Evolutionary conservation across 2,113 vertebrate species (phyloP), one percentile per base, ranked within the genome.

Genomic region (Petrocephalus zakoni): DNA sequence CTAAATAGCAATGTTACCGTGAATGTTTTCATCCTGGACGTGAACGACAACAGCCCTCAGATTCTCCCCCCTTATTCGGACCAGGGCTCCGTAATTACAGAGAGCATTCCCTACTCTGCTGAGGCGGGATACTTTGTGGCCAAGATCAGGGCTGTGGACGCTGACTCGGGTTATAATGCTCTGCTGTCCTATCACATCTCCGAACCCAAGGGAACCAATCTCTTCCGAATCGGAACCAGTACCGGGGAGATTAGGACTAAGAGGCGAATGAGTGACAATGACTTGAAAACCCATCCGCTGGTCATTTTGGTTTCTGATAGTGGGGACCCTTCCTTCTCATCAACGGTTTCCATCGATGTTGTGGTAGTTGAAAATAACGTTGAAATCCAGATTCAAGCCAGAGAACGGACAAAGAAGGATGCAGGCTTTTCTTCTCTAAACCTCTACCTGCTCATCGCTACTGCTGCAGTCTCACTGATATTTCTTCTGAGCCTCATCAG

Each of bases 271-370:
- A 94, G 95, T 90, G 93, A 95, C 90, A 95, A 93, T 0, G 96
- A 97, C 87, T 88, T 93, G 64, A 92, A 95, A 92, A 95, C 94
- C 85, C 95, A 97, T 91, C 96, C n/a, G n/a, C n/a, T n/a, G n/a
- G n/a, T n/a, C n/a, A n/a, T n/a, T 25, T 89, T 96, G 88, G 94
- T 97, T 75, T 94, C 0, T 90, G 97, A 97, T 90, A 95, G 93
- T 0, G 96, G 96, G 64, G 94, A 97, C 0, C 96, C 95, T 0
- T 91, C 96, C 0, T 94, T 96, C 5, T 96, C 96, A 47, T 93
- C 96, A 13, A 96, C 95, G 0, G 92, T 96, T 49, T 94, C 94
- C 0, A 87, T 97, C 90, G 94, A 94, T 55, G 92, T 97, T 51
- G 91, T 96, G 49, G 91, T 97, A 91, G 94, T 94, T 29, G 94